phyloP scores from a whole-genome alignment of 2,797 vertebrate species.

The Australoheros facetus region DNA sequence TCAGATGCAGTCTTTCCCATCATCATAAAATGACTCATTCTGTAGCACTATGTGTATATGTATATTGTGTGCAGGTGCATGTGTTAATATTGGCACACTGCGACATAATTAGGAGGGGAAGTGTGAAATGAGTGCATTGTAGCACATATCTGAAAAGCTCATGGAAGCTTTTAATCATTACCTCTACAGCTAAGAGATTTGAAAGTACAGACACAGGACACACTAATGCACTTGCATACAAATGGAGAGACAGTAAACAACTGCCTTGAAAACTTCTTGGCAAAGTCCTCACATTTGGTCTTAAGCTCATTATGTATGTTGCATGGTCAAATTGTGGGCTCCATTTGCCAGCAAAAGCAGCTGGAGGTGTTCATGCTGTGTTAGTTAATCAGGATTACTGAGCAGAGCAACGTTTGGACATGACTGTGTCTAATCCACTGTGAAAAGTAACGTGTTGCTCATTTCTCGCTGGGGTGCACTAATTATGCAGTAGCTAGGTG shows the following conservation, averaged over 20 bases:
- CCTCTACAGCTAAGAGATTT: constrained; percentile 8
- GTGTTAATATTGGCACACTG: not conserved
- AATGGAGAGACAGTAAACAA: not conserved
- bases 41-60: not conserved
- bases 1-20: not conserved
- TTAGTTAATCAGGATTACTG: constrained; percentile 73
- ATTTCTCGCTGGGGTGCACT: constrained; percentile 48
- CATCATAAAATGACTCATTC: not conserved
- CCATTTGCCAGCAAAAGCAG: constrained; percentile 43
- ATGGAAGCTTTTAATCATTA: constrained; percentile 42
- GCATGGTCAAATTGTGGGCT: constrained; percentile 35
- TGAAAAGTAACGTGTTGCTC: constrained; percentile 63
- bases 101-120: constrained; percentile 2
- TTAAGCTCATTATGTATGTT: constrained; percentile 55
- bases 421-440: constrained; percentile 59
- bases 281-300: constrained; percentile 32
- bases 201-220: not conserved
- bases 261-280: constrained; percentile 33
- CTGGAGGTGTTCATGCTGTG: constrained; percentile 62
- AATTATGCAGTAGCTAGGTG: constrained; percentile 46
- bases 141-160: constrained; percentile 18
- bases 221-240: not conserved
- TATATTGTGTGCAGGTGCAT: not conserved
- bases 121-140: constrained; percentile 6
- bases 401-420: constrained; percentile 59